Evolutionary conservation across 2,797 vertebrate species (phyloP).

Genomic region (Enteromius thamalakanensis): DNA sequence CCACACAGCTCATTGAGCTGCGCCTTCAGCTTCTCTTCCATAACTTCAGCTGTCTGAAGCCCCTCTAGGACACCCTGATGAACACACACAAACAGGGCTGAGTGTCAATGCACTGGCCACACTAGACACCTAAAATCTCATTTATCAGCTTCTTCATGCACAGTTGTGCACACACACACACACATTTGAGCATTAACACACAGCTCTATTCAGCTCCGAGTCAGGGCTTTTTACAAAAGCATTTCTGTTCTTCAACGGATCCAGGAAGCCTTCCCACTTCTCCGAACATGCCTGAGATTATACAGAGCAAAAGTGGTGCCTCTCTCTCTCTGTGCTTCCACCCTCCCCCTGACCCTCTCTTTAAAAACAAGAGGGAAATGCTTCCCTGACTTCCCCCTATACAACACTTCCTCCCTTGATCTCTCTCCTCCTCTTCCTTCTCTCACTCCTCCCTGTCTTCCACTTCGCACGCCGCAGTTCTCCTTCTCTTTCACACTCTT

Average conservation of each 20-base stretch:
- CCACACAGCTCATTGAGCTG: constrained; percentile 92
- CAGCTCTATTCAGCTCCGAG: constrained; percentile 49
- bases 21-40: constrained; percentile 90
- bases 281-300: constrained; percentile 72
- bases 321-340: constrained; percentile 67
- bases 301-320: constrained; percentile 58
- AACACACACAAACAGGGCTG: constrained; percentile 61
- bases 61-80: constrained; percentile 85
- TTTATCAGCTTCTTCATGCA: constrained; percentile 24
- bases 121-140: constrained; percentile 42
- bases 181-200: constrained; percentile 46
- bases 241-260: constrained; percentile 77
- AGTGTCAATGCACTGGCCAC: constrained; percentile 55
- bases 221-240: constrained; percentile 71
- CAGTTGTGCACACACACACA: constrained; percentile 34
- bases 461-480: constrained; percentile 32
- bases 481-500: constrained; percentile 55
- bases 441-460: constrained; percentile 51
- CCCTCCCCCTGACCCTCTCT: constrained; percentile 44
- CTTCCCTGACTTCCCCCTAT: constrained; percentile 47
- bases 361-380: constrained; percentile 51
- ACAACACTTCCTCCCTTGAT: constrained; percentile 43
- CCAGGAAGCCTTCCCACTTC: constrained; percentile 71
- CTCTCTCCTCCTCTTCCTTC: constrained; percentile 55
- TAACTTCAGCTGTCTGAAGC: constrained; percentile 85